A percentile compares a stretch with the other conserved stretches of the same genome.
Conservation (phyloP, 2,113 vertebrate genomes). For the Chaenocephalus aceratus region DNA sequence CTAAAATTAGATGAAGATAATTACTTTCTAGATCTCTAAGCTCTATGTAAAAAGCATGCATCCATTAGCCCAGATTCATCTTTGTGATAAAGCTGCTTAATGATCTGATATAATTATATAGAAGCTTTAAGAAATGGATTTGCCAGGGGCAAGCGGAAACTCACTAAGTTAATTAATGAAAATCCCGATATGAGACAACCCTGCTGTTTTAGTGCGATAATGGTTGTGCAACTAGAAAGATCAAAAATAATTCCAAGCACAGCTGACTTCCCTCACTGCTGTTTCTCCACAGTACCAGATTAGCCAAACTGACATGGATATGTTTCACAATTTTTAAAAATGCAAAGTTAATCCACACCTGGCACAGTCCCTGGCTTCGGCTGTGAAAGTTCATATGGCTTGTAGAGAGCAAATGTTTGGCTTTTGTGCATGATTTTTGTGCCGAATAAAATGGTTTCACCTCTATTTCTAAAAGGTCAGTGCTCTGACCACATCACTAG, state of each 20-base stretch:
- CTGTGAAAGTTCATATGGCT: conserved; percentile 4
- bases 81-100: conserved; percentile 38
- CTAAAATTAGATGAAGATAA: conserved; percentile 17
- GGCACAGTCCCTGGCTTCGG: neutral
- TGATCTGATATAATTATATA: conserved; percentile 40
- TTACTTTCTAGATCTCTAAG: neutral
- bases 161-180: conserved; percentile 26
- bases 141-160: conserved; percentile 27
- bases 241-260: neutral
- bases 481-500: too few species aligned
- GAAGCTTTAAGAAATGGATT: conserved; percentile 38
- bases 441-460: neutral
- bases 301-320: neutral
- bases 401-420: neutral
- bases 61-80: neutral
- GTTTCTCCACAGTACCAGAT: neutral
- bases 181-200: conserved; percentile 10
- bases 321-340: neutral
- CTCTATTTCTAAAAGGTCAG: neutral
- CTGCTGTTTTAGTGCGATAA: conserved; percentile 31
- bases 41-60: conserved; percentile 1
- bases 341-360: neutral
- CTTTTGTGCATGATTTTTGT: conserved; percentile 13
- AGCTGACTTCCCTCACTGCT: neutral
- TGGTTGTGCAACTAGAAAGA: neutral